Percentiles rank a stretch among this genome's conserved stretches.
Conservation (phyloP, 2,888 invertebrate genomes). For the Meiosimyza platycephala region DNA sequence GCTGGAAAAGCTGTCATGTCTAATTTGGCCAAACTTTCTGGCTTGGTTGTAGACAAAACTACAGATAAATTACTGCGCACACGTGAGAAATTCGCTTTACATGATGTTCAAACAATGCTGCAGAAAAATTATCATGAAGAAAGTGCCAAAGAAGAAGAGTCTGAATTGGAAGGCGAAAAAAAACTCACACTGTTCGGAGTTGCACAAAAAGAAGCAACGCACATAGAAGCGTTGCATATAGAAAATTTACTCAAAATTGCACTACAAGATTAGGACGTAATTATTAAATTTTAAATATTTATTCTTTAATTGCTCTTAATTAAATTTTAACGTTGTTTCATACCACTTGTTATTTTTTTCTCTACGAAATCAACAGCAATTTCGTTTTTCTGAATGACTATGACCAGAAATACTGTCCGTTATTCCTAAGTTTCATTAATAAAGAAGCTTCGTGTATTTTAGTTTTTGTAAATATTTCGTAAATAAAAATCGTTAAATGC, state of each 20-base stretch:
- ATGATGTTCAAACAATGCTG: slow-evolving; percentile 40
- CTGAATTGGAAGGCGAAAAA: slow-evolving; percentile 5
- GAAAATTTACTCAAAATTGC: background rate
- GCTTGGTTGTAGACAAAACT: slow-evolving; percentile 52
- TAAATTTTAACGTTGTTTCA: background rate
- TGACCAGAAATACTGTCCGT: no score
- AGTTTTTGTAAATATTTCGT: no score
- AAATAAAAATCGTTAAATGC: no score
- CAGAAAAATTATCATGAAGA: slow-evolving; percentile 20
- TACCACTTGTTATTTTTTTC: no score
- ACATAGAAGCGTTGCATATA: background rate
- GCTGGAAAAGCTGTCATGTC: slow-evolving; percentile 57
- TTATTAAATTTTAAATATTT: background rate
- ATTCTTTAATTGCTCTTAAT: background rate
- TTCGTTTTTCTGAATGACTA: no score
- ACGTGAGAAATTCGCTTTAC: slow-evolving; percentile 49
- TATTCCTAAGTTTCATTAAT: no score
- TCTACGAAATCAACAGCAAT: no score
- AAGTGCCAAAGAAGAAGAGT: slow-evolving; percentile 13
- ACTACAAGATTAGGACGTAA: background rate
- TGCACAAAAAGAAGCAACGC: no score
- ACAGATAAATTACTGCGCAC: slow-evolving; percentile 54
- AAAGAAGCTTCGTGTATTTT: no score
- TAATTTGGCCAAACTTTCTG: slow-evolving; percentile 53
- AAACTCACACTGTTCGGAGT: background rate